Percentiles rank a stretch among this genome's conserved stretches.
These are phyloP conservation scores for Cnemophilus loriae DNA, from an alignment of 2,113 vertebrate genomes.

Conservation along the genomic window DNA sequence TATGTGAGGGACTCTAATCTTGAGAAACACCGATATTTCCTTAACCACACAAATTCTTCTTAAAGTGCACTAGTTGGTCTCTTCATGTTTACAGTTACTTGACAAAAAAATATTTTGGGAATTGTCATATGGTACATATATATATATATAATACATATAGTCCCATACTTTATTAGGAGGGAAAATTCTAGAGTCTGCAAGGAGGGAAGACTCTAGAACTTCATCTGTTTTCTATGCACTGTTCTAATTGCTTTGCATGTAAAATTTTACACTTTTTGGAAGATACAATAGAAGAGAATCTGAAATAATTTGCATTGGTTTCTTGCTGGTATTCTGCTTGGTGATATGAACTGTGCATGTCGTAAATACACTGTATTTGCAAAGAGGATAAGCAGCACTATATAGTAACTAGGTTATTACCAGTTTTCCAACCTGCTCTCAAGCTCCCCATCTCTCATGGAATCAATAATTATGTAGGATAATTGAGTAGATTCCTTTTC, in stretches of 20 bases:
- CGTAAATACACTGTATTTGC: not conserved
- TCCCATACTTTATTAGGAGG: not conserved
- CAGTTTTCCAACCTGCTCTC: not conserved
- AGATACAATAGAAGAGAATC: not conserved
- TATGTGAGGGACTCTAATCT: not conserved
- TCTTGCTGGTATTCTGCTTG: not conserved
- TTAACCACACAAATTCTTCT: not conserved
- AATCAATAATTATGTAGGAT: not conserved
- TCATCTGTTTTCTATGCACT: not conserved
- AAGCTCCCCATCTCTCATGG: not conserved
- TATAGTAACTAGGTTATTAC: not conserved
- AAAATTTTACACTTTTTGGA: not conserved
- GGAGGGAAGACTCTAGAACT: not conserved
- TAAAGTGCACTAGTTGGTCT: not conserved
- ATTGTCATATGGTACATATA: not conserved
- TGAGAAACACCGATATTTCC: not conserved
- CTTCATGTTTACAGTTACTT: not conserved
- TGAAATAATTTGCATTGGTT: not conserved
- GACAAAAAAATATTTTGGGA: not conserved
- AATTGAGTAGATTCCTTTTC: not conserved
- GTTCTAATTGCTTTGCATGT: not conserved
- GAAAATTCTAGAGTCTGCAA: not conserved
- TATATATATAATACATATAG: not conserved
- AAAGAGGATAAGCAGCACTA: not conserved
- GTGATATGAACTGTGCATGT: not conserved